These are phyloP conservation scores for Aphrocallistes beatrix DNA, from an alignment of 37 sponge, comb jelly and placozoan species.

Conservation along the genomic window DNA sequence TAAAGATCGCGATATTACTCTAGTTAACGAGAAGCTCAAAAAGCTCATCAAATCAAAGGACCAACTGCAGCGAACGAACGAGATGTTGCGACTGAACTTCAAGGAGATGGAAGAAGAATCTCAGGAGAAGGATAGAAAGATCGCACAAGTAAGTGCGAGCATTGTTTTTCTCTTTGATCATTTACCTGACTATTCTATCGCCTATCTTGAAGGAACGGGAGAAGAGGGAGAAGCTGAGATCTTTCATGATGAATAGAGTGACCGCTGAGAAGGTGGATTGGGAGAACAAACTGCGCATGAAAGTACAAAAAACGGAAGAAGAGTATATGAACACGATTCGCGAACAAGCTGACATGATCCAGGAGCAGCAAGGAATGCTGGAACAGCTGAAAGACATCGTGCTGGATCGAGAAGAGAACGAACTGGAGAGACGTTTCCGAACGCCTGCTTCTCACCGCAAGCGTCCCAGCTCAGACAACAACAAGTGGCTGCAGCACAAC, in stretches of 20 bases:
- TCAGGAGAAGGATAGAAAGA: background rate
- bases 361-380: background rate
- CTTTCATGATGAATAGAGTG: background rate
- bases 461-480: constrained; percentile 65
- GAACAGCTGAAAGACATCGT: constrained; percentile 1
- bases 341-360: background rate
- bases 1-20: background rate
- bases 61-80: background rate
- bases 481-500: constrained; percentile 68
- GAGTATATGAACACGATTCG: background rate
- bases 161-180: background rate
- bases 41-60: background rate
- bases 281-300: background rate
- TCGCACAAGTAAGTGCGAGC: background rate
- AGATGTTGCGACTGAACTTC: background rate
- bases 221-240: background rate
- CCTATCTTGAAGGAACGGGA: background rate
- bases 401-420: background rate
- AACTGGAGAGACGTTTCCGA: background rate
- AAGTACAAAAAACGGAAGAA: background rate
- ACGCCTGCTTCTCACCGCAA: constrained; percentile 32
- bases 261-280: background rate
- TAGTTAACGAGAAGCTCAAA: background rate
- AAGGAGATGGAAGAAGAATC: background rate
- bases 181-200: too few relatives aligned